Conservation (phyloP, 2,113 vertebrate species). For the Gallinago paraguaiae region DNA sequence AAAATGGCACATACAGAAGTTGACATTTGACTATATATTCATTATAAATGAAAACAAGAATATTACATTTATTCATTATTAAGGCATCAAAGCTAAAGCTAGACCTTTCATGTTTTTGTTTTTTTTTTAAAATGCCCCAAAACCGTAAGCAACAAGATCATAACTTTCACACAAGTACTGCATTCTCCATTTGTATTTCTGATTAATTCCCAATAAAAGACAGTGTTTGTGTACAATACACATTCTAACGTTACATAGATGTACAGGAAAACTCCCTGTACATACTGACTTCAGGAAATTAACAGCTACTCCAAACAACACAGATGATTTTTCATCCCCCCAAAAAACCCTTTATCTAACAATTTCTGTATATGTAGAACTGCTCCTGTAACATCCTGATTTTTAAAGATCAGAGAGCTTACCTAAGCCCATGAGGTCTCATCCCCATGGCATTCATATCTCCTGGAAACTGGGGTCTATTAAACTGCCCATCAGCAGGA, state of each 20-base stretch:
- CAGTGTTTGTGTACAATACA: not conserved
- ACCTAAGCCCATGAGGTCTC: slow-evolving; percentile 84
- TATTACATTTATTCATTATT: not conserved
- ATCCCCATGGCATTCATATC: slow-evolving; percentile 79
- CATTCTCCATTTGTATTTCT: not conserved
- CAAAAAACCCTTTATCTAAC: not conserved
- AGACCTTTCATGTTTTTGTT: not conserved
- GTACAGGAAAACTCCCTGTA: not conserved
- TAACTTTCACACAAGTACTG: not conserved
- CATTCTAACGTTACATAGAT: not conserved
- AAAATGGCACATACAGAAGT: not conserved
- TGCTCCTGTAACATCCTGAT: not conserved
- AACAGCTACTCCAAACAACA: not conserved
- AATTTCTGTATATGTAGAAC: not conserved
- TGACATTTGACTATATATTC: not conserved
- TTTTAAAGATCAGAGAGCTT: not conserved
- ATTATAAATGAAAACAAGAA: not conserved
- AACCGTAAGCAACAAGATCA: not conserved
- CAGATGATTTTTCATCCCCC: not conserved
- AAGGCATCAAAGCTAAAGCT: not conserved
- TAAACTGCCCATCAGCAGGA: slow-evolving; percentile 75
- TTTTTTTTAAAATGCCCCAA: not conserved
- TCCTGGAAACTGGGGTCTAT: slow-evolving; percentile 78
- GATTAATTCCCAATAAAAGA: not conserved
- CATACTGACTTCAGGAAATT: not conserved